A percentile compares a stretch with the other conserved stretches of the same genome.
phyloP scores from a whole-genome alignment of 2,797 vertebrate species.

The Tinamus major region DNA sequence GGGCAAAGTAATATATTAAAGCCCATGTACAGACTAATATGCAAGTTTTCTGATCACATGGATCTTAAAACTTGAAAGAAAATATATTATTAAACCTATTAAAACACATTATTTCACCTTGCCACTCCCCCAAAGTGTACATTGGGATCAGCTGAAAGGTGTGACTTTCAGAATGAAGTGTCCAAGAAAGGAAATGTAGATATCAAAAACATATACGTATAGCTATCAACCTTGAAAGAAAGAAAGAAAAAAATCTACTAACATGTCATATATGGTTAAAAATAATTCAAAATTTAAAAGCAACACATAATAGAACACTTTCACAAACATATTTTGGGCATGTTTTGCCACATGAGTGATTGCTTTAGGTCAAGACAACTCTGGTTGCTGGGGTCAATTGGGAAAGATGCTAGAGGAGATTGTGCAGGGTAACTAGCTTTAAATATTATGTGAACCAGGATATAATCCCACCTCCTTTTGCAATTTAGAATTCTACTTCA shows the following conservation, averaged over 20 bases:
- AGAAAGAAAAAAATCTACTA: neutral
- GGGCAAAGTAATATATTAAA: neutral
- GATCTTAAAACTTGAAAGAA: neutral
- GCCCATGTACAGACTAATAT: neutral
- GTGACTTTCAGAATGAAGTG: neutral
- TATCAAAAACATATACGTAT: neutral
- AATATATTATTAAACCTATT: neutral
- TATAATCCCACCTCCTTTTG: neutral
- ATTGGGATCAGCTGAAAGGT: neutral
- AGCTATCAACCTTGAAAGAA: neutral
- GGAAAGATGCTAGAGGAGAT: neutral
- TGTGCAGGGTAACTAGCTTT: rapidly evolving
- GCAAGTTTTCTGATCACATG: neutral
- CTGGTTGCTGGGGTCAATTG: neutral
- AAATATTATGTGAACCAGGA: neutral
- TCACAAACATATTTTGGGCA: neutral
- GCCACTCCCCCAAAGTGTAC: neutral
- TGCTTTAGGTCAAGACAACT: neutral
- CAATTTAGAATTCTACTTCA: neutral
- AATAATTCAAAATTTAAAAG: neutral
- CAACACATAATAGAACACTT: neutral
- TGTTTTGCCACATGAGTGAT: rapidly evolving
- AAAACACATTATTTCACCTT: neutral
- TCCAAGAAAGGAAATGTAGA: neutral
- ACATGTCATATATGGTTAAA: neutral